These are phyloP conservation scores for Phalacrocorax pelagicus DNA, from an alignment of 2,113 vertebrate genomes.

Conservation along the genomic window DNA sequence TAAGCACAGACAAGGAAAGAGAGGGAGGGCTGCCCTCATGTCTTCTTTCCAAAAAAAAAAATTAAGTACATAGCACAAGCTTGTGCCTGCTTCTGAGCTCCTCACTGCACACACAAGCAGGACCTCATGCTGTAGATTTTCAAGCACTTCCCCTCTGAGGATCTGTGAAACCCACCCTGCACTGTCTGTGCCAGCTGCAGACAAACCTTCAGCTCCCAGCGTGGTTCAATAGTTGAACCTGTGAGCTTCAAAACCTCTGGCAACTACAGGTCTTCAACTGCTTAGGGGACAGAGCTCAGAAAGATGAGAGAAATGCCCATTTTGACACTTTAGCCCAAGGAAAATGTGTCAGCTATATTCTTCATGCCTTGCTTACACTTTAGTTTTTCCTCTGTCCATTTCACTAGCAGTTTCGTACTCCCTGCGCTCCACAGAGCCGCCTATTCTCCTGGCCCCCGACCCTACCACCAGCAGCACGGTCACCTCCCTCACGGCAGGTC, in stretches of 20 bases:
- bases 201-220: neutral
- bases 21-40: neutral
- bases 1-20: neutral
- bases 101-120: rapidly evolving
- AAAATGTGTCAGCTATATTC: rapidly evolving
- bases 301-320: neutral
- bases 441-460: neutral
- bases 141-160: neutral
- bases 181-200: rapidly evolving
- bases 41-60: neutral
- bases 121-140: too few species aligned
- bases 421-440: rapidly evolving
- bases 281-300: neutral
- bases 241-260: neutral
- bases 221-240: neutral
- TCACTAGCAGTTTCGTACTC: neutral
- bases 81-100: too few species aligned
- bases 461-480: neutral
- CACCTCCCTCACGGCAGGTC: neutral
- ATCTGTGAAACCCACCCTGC: neutral
- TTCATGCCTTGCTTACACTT: neutral
- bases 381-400: neutral
- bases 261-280: neutral
- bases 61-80: neutral
- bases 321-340: neutral